Evolutionary conservation across 2,113 vertebrate genomes (phyloP).

Genomic region (Phrynosoma platyrhinos): DNA sequence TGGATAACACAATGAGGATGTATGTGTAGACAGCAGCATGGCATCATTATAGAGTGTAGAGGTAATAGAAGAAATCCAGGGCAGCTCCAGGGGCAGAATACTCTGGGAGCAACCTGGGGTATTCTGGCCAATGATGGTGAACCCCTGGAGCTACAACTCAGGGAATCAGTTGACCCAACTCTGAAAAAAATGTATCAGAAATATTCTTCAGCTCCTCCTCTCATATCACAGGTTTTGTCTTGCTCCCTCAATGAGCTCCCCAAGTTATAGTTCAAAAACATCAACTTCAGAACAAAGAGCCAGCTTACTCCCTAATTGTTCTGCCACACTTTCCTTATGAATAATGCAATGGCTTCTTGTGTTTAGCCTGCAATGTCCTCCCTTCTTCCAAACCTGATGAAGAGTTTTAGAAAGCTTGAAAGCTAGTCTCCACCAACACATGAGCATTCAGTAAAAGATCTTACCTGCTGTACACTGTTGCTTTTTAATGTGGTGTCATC

Average conservation of each 20-base stretch:
- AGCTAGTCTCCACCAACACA: not conserved
- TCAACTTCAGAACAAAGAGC: not conserved
- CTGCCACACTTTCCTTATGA: constrained; percentile 5
- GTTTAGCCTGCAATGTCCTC: constrained; percentile 7
- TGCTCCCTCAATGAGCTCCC: not conserved
- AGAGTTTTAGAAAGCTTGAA: constrained; percentile 28
- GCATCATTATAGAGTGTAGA: too few species aligned
- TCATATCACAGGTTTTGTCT: not conserved
- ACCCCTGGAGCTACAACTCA: too few species aligned
- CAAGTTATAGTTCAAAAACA: not conserved
- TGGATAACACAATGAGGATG: too few species aligned
- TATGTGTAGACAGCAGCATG: too few species aligned
- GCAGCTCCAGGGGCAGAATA: too few species aligned
- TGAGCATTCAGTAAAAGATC: not conserved
- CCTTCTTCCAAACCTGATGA: not conserved
- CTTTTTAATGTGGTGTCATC: constrained; percentile 47
- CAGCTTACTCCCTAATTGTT: constrained; percentile 18
- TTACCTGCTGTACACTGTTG: not conserved
- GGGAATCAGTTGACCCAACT: not conserved
- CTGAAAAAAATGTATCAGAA: not conserved
- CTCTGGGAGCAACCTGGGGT: too few species aligned
- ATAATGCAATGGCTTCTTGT: constrained; percentile 18
- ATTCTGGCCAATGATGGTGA: too few species aligned
- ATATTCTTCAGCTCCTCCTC: not conserved
- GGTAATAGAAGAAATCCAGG: too few species aligned